Evolutionary conservation across 2,888 invertebrate genomes (phyloP).

Genomic region (Herminia tarsipennalis): DNA sequence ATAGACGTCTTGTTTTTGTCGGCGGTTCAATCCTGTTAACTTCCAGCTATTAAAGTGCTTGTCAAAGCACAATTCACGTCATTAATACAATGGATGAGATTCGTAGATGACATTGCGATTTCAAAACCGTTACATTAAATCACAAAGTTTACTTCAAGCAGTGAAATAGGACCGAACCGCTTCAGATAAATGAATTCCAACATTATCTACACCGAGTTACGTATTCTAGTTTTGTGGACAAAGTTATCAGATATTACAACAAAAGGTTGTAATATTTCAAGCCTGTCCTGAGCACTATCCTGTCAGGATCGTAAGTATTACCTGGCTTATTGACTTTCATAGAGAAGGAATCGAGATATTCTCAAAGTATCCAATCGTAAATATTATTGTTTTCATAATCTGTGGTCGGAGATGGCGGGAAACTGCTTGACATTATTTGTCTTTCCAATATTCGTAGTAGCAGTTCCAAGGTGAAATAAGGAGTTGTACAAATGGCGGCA

Average conservation of each 20-base stretch:
- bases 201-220: slow-evolving; percentile 21
- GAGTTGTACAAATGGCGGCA: too few species aligned
- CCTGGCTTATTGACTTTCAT: slow-evolving; percentile 17
- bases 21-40: too few species aligned
- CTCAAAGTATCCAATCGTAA: slow-evolving; percentile 6
- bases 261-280: slow-evolving; percentile 39
- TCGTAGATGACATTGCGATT: too few species aligned
- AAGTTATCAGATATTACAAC: slow-evolving; percentile 39
- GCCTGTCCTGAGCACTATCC: slow-evolving; percentile 21
- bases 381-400: not conserved
- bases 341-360: slow-evolving; percentile 1
- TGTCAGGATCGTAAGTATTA: slow-evolving; percentile 20
- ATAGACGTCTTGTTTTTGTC: too few species aligned
- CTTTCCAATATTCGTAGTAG: too few species aligned
- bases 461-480: too few species aligned
- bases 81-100: too few species aligned
- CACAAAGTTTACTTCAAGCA: not conserved
- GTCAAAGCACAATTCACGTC: too few species aligned
- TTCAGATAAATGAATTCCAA: slow-evolving; percentile 28
- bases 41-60: too few species aligned
- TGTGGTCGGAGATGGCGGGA: not conserved
- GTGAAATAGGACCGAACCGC: not conserved
- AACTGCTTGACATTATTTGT: not conserved
- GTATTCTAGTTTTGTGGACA: slow-evolving; percentile 24
- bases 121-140: too few species aligned